phyloP scores from a whole-genome alignment of 2,797 vertebrate species.

The Eupleurogrammus muticus region DNA sequence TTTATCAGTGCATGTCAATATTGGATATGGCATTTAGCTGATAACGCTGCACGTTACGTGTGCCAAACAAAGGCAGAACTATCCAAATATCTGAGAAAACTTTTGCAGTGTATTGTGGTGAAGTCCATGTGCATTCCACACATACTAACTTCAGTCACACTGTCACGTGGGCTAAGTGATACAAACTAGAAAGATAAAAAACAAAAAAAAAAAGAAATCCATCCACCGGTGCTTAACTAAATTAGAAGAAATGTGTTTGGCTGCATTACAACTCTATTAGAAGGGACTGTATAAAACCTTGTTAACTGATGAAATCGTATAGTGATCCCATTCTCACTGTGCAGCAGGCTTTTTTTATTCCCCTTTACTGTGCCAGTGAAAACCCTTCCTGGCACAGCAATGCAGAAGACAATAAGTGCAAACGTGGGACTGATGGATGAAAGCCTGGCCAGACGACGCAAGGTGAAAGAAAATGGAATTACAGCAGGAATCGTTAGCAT shows the following conservation, averaged over 20 bases:
- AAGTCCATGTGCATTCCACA: not conserved
- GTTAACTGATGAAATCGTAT: conserved; percentile 34
- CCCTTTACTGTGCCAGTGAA: conserved; percentile 21
- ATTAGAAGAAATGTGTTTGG: conserved; percentile 38
- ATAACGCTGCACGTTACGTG: not conserved
- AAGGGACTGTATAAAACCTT: conserved; percentile 35
- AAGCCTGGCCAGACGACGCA: conserved; percentile 34
- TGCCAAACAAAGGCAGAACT: not conserved
- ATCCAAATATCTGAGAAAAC: not conserved
- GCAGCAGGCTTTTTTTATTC: conserved; percentile 3
- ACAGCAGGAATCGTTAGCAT: conserved; percentile 72
- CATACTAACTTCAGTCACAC: not conserved
- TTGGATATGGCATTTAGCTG: not conserved
- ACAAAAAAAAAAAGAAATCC: not conserved
- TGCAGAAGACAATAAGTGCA: conserved; percentile 34
- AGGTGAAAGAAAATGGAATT: conserved; percentile 70
- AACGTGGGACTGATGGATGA: conserved; percentile 41
- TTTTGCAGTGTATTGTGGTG: too few species aligned
- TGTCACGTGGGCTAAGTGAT: not conserved
- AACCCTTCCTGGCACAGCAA: conserved; percentile 20
- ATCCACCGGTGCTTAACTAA: conserved; percentile 23
- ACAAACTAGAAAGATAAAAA: not conserved
- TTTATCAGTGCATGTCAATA: not conserved
- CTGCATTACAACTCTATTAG: conserved; percentile 23
- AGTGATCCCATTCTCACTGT: conserved; percentile 12